Evolutionary conservation across 2,113 vertebrate genomes (phyloP), one percentile per base, ranked within the genome.

Genomic region (Ophthalmolycus amberensis): DNA sequence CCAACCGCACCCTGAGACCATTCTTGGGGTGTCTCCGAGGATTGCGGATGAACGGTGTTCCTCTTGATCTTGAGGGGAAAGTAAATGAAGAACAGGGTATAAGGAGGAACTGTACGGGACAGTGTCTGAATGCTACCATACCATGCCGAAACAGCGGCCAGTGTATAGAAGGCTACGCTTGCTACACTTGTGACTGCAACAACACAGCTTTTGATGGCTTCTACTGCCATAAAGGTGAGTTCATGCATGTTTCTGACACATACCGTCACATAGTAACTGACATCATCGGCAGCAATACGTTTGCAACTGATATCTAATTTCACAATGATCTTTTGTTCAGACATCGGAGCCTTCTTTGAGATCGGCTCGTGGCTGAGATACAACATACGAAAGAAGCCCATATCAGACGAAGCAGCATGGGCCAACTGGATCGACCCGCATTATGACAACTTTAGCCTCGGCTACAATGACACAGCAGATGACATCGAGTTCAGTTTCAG

Each of bases 401-500:
- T 97, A 58, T 94, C 96, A 0, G 96, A 97, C 0, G 97, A 97
- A 58, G 96, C 93, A 0, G 96, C 96, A 37, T 99, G 98, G 72
- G 96, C 98, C 72, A 97, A 96, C 91, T 97, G 97, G 83, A 83
- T 97, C 27, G 96, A 97, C 81, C 96, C 93, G 64, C 97, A 54
- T 92, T 97, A 93, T 86, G 97, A 52, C 94, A 97, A 94, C 94
- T 97, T 89, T 92, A 97, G 91, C 92, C 96, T 42, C 16, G 97
- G 97, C 54, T 99, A 97, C 95, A 99, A 99, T 8, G 95, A 98
- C 20, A 99, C 98, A 1, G 96, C 97, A 0, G 98, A 99, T 77
- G 97, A 98, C 90, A 96, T 99, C 60, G 97, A 98, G 91, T 98
- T 99, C 92, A 99, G 97, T 90, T 99, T 99, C 94, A 98, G 97